Percentiles rank a stretch among this genome's conserved stretches.
phyloP scores from a whole-genome alignment of 2,113 vertebrate species.

The Onychorhynchus coronatus region DNA sequence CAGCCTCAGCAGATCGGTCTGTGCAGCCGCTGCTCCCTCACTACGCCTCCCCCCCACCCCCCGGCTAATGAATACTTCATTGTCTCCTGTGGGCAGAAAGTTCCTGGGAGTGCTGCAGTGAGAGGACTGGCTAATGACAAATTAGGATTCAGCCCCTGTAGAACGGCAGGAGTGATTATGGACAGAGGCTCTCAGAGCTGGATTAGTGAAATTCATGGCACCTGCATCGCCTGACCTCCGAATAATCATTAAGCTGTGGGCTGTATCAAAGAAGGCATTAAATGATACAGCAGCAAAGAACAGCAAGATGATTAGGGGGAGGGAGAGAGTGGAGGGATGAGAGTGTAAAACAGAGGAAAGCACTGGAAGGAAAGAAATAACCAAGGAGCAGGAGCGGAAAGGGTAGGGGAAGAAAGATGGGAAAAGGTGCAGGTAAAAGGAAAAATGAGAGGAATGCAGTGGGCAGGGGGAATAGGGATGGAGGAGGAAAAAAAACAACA shows the following conservation, averaged over 20 bases:
- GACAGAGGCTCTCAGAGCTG: conserved; percentile 78
- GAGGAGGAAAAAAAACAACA: not conserved
- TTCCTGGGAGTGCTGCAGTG: conserved; percentile 48
- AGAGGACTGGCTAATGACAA: conserved; percentile 61
- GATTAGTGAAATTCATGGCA: conserved; percentile 73
- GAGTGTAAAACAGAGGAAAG: not conserved
- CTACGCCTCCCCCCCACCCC: not conserved
- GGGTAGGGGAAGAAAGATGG: not conserved
- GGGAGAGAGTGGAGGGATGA: not conserved
- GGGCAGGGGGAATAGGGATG: not conserved
- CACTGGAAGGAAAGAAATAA: not conserved
- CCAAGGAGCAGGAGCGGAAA: not conserved
- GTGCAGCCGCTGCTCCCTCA: not conserved
- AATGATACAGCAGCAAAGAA: conserved; percentile 66
- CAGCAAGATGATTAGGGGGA: conserved; percentile 48
- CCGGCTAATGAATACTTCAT: conserved; percentile 71
- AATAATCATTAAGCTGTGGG: conserved; percentile 79
- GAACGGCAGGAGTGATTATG: conserved; percentile 67
- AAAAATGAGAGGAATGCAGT: not conserved
- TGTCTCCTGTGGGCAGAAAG: conserved; percentile 70
- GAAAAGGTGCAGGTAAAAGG: not conserved
- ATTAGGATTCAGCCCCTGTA: conserved; percentile 77
- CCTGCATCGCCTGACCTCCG: conserved; percentile 77
- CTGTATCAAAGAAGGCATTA: conserved; percentile 81
- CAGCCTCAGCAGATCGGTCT: conserved; percentile 62